A percentile compares a stretch with the other conserved stretches of the same genome.
Evolutionary conservation across 2,797 vertebrate genomes (phyloP).

Genomic region (Gadopsis marmoratus): DNA sequence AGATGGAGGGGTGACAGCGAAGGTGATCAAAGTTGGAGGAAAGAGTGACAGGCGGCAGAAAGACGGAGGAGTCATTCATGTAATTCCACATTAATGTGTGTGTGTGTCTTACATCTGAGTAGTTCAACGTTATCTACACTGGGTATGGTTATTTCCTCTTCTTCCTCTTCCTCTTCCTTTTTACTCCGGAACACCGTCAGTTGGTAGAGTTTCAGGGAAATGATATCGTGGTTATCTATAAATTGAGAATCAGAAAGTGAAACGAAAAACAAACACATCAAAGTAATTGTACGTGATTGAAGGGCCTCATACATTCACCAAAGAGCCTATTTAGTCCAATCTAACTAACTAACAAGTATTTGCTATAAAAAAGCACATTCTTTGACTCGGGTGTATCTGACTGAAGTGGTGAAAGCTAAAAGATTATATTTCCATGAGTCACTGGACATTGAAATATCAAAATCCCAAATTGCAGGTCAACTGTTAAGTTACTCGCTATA

Average conservation of each 20-base stretch:
- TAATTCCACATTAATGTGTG: background rate
- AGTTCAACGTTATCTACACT: slow-evolving; percentile 94
- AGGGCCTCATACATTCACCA: background rate
- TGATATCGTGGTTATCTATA: slow-evolving; percentile 94
- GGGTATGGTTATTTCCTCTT: slow-evolving; percentile 92
- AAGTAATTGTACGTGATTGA: background rate
- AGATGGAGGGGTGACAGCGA: background rate
- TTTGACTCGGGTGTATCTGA: background rate
- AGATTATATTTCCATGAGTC: background rate
- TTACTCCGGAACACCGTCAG: slow-evolving; percentile 90
- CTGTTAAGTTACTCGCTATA: no score
- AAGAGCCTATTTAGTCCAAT: background rate
- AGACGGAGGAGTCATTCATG: background rate
- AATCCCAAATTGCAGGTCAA: background rate
- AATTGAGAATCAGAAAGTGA: slow-evolving; percentile 18
- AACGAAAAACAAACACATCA: background rate
- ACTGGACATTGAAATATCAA: background rate
- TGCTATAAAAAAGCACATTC: background rate
- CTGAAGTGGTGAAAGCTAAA: background rate
- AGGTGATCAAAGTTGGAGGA: background rate
- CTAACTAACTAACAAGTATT: background rate
- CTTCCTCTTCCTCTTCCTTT: slow-evolving; percentile 88
- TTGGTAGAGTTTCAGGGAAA: slow-evolving; percentile 96
- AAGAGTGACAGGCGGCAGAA: background rate
- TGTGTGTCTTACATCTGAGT: slow-evolving; percentile 78